Percentiles rank a stretch among this genome's conserved stretches.
These are phyloP conservation scores for Limnephilus rhombicus DNA, from an alignment of 2,888 invertebrate species.

Conservation along the genomic window DNA sequence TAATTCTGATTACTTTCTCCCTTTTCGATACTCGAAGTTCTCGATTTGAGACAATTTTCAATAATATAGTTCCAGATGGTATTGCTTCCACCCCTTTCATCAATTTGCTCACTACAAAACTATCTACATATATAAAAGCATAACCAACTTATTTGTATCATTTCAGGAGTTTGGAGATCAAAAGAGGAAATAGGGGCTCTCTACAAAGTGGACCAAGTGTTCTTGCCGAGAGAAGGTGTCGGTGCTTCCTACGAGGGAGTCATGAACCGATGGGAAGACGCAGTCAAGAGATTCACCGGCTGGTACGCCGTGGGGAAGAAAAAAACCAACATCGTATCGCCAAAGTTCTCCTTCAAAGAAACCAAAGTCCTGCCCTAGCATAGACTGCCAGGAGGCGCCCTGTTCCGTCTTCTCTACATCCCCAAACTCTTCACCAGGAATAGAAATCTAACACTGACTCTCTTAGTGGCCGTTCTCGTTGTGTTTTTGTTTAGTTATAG, in stretches of 20 bases:
- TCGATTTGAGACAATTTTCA: no score
- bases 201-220: slow-evolving; percentile 80
- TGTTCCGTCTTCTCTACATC: slow-evolving; percentile 49
- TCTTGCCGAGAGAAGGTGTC: slow-evolving; percentile 76
- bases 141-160: not conserved
- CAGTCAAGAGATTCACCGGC: slow-evolving; percentile 77
- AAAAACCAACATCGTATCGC: slow-evolving; percentile 56
- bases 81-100: not conserved
- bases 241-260: slow-evolving; percentile 71
- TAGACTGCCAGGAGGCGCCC: slow-evolving; percentile 48
- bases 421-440: slow-evolving; percentile 54
- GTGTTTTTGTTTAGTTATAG: slow-evolving; percentile 57
- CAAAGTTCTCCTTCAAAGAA: slow-evolving; percentile 54
- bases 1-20: no score
- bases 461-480: slow-evolving; percentile 38
- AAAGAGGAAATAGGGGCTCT: slow-evolving; percentile 81
- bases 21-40: no score
- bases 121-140: not conserved
- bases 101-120: not conserved
- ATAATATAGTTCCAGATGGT: no score
- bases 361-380: slow-evolving; percentile 58
- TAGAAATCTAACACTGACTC: slow-evolving; percentile 40
- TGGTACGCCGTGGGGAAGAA: slow-evolving; percentile 73
- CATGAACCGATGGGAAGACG: slow-evolving; percentile 79
- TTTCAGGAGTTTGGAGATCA: slow-evolving; percentile 84